These are phyloP conservation scores for Tinamus guttatus DNA, from an alignment of 2,113 vertebrate genomes.

Conservation along the genomic window DNA sequence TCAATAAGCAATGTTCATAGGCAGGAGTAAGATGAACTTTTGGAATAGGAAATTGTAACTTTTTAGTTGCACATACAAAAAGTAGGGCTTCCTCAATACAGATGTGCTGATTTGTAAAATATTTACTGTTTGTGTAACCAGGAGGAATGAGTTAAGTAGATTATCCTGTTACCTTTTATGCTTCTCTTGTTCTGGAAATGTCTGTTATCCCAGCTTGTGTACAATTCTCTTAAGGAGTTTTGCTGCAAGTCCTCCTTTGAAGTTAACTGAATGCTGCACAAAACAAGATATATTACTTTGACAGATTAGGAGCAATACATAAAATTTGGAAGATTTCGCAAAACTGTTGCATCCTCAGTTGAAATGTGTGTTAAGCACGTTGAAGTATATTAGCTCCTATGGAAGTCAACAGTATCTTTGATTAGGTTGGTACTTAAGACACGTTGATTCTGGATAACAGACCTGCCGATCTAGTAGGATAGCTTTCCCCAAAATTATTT, in stretches of 20 bases:
- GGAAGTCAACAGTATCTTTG: not conserved
- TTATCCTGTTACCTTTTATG: not conserved
- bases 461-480: not conserved
- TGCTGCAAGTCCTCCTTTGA: not conserved
- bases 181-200: slow-evolving; percentile 21
- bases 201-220: not conserved
- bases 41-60: not conserved
- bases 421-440: not conserved
- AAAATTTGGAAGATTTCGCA: not conserved
- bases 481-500: not conserved
- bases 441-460: not conserved
- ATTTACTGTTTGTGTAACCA: not conserved
- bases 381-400: not conserved
- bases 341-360: not conserved
- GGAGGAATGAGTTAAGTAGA: not conserved
- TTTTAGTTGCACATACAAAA: not conserved
- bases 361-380: not conserved
- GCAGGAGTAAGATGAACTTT: not conserved
- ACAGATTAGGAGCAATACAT: not conserved
- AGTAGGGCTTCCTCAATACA: not conserved
- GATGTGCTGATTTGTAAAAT: not conserved
- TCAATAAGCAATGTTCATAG: not conserved
- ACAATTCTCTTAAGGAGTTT: not conserved
- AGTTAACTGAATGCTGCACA: not conserved
- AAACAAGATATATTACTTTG: not conserved